These are phyloP conservation scores for Callipepla squamata DNA, from an alignment of 2,113 vertebrate genomes.

Conservation along the genomic window DNA sequence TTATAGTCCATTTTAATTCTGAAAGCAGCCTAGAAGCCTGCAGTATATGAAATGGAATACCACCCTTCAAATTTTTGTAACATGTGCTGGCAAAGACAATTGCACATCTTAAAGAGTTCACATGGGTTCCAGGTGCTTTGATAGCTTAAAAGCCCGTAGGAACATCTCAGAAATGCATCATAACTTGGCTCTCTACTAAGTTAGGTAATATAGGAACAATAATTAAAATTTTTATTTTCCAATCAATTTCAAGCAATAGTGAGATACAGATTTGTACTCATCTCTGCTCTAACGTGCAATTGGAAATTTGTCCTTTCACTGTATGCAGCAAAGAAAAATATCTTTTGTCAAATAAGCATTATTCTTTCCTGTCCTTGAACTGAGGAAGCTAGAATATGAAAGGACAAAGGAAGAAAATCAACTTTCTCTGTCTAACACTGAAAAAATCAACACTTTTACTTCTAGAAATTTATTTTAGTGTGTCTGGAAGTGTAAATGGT, in stretches of 20 bases:
- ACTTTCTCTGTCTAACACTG: neutral
- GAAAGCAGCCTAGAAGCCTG: neutral
- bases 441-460: neutral
- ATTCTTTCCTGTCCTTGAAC: neutral
- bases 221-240: neutral
- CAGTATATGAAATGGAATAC: neutral
- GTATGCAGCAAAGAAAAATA: neutral
- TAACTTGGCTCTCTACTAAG: neutral
- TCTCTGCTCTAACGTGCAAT: neutral
- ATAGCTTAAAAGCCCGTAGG: neutral
- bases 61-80: neutral
- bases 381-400: neutral
- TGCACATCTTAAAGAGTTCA: neutral
- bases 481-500: neutral
- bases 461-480: neutral
- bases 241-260: neutral
- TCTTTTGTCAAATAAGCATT: neutral
- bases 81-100: neutral
- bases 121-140: neutral
- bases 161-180: neutral
- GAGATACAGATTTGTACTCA: neutral
- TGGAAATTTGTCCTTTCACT: neutral
- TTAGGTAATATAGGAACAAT: neutral
- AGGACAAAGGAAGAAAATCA: neutral
- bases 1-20: conserved; percentile 3